These are phyloP conservation scores for Tenodera sinensis DNA, from an alignment of 2,888 invertebrate species.

Conservation along the genomic window DNA sequence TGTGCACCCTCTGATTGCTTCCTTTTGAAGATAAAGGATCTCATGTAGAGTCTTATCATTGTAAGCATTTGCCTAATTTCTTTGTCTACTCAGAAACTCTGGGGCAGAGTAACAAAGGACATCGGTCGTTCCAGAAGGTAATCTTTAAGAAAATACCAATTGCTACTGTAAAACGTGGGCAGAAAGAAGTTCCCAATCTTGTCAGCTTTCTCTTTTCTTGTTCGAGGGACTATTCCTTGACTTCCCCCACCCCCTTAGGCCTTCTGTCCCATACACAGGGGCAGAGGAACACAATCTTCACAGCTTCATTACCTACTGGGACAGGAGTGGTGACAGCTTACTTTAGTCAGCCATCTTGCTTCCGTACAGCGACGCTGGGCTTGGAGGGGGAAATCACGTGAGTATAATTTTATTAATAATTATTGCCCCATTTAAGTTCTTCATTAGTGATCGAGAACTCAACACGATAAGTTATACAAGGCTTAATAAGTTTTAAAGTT, in stretches of 20 bases:
- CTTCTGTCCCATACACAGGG: neutral
- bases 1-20: too few species aligned
- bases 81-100: neutral
- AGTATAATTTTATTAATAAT: neutral
- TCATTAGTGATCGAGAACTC: too few species aligned
- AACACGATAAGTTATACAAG: too few species aligned
- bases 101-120: neutral
- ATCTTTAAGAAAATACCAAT: neutral
- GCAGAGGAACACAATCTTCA: neutral
- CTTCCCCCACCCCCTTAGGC: neutral
- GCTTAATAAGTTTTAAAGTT: too few species aligned
- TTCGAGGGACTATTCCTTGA: neutral
- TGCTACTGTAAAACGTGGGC: neutral
- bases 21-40: too few species aligned
- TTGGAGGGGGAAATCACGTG: neutral
- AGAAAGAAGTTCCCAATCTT: neutral
- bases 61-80: too few species aligned
- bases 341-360: neutral
- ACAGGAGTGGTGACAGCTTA: slow-evolving; percentile 10
- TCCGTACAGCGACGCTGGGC: neutral
- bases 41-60: too few species aligned
- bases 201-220: slow-evolving; percentile 7
- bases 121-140: neutral
- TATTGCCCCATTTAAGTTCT: too few species aligned
- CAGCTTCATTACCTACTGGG: slow-evolving; percentile 9